Base-by-base conservation (phyloP, 2,888 invertebrate species). In the Lasius platythorax region DNA sequence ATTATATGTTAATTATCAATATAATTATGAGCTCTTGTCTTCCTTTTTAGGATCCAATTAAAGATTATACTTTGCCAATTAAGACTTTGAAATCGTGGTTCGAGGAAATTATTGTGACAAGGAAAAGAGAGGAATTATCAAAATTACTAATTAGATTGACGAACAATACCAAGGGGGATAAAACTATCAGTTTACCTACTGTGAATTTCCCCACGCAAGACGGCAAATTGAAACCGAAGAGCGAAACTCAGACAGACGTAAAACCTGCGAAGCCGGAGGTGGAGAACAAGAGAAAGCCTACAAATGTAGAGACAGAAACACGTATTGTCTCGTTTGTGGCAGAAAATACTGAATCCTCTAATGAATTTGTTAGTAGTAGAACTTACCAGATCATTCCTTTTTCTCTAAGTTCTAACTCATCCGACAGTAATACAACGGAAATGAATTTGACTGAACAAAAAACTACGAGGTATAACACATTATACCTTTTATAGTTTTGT, bases 101-200 rank as follows among this genome's bases (percentile, higher is more conserved):
- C 94, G 97, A 97, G 87, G 97, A 97, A 93, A 97, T 98, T 85
- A 96, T 97, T 4, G 98, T 99, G 0, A 97, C 97, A 2, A 96
- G 97, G 82, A 99, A 99, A 95, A 96, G 99, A 82, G 98, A 98
- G 95, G 98, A 98, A 89, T 97, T 99, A 88, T 97, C 98, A 50
- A 96, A 97, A 87, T 95, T 99, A 85, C 96, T 99, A 74, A 97
- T 97, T 92, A 95, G 95, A 58, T 95, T 99, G 33, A 98, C 98
- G 96, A 96, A 96, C 88, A 96, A 97, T 93, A 97, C 96, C 87
- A 97, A 97, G 92, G 96, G 97, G 85, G 97, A 97, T 89, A 96
- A 96, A 85, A 96, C 89, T 12, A 93, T 96, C 90, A 95, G 96
- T 73, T 95, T 98, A 90, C 97, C 98, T 11, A 96, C 96, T 84